Conservation (phyloP, 2,888 invertebrate genomes). For the Drosophila antonietae region DNA sequence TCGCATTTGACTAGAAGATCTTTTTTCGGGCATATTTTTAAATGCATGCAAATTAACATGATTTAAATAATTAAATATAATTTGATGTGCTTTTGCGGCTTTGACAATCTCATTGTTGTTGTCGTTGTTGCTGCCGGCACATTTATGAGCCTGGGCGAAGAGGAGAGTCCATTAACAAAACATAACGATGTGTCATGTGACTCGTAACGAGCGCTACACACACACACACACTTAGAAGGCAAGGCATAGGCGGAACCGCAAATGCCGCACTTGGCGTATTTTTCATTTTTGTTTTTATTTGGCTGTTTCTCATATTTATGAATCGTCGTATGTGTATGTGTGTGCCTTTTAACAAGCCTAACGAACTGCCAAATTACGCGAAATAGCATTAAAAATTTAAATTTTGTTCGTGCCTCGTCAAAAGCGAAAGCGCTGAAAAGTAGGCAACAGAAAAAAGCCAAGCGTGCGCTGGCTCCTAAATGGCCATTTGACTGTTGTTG, state of each 20-base stretch:
- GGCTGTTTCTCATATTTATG: conserved; percentile 69
- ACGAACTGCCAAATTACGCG: conserved; percentile 81
- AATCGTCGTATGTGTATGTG: conserved; percentile 26
- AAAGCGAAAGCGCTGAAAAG: conserved; percentile 67
- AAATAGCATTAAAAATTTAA: conserved; percentile 81
- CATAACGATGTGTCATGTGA: conserved; percentile 82
- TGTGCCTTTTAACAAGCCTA: conserved; percentile 66
- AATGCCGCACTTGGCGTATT: conserved; percentile 56
- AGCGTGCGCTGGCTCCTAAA: conserved; percentile 32
- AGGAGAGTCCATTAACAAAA: conserved; percentile 79
- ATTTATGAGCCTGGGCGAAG: conserved; percentile 53
- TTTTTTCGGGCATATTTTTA: conserved; percentile 41
- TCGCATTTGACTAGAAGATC: conserved; percentile 18
- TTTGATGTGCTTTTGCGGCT: conserved; percentile 71
- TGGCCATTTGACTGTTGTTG: conserved; percentile 35
- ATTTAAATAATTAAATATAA: conserved; percentile 79
- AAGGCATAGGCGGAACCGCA: conserved; percentile 53
- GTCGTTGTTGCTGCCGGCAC: conserved; percentile 33
- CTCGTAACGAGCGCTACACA: conserved; percentile 64
- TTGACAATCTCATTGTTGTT: conserved; percentile 18
- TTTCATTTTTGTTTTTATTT: conserved; percentile 56
- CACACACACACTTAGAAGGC: conserved; percentile 24
- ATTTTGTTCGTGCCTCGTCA: conserved; percentile 64
- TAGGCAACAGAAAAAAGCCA: conserved; percentile 50
- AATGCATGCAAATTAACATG: conserved; percentile 75